A percentile compares a stretch with the other conserved stretches of the same genome.
Evolutionary conservation across 2,888 invertebrate species (phyloP).

Genomic region (Digitonthophagus gazella): DNA sequence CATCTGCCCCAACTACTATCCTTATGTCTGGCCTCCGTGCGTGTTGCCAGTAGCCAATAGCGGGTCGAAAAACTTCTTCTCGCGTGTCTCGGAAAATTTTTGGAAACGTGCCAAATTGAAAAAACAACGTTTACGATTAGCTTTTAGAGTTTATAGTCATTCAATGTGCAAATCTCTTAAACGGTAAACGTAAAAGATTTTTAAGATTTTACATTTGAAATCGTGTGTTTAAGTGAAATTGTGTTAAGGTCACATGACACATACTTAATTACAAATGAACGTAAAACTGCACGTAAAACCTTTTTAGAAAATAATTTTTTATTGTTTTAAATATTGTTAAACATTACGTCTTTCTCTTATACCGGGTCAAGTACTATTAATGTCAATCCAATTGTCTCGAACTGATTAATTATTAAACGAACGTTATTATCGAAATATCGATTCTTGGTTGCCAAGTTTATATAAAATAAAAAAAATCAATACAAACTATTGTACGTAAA

Average conservation of each 20-base stretch:
- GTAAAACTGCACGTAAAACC: too few species aligned
- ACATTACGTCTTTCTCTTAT: too few species aligned
- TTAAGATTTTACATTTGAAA: neutral
- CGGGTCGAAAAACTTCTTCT: neutral
- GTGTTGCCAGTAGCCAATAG: neutral
- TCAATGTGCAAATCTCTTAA: neutral
- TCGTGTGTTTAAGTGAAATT: neutral
- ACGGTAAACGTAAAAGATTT: too few species aligned
- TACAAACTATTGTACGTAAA: neutral
- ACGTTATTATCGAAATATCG: neutral
- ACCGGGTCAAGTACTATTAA: too few species aligned
- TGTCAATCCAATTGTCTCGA: neutral
- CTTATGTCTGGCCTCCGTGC: neutral
- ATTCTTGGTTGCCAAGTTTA: neutral
- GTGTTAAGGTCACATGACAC: neutral
- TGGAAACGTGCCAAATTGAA: neutral
- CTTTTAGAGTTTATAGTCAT: too few species aligned
- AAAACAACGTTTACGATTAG: too few species aligned
- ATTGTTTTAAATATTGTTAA: too few species aligned
- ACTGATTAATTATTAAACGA: neutral
- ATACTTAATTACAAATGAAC: neutral
- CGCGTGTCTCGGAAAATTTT: neutral
- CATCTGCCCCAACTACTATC: neutral
- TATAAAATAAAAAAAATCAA: neutral
- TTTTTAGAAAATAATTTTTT: too few species aligned